Evolutionary conservation across 2,888 invertebrate genomes (phyloP).

Genomic region (Eupithecia subfuscata): DNA sequence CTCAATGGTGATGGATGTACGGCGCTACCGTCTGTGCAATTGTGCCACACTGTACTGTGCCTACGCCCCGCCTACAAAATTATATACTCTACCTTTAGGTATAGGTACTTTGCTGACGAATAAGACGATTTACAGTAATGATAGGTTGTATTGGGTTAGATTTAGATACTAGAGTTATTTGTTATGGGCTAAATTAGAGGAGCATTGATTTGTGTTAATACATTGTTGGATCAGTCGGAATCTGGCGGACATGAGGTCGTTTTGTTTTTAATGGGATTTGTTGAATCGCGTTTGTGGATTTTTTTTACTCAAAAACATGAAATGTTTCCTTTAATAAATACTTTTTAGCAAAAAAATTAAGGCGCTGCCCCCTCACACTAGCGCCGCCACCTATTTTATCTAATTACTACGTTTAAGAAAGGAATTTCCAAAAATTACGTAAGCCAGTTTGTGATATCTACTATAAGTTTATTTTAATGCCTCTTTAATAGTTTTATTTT

Average conservation of each 20-base stretch:
- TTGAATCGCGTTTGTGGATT: too few relatives aligned
- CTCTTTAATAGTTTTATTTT: too few relatives aligned
- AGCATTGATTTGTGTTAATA: background rate
- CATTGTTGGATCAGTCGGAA: background rate
- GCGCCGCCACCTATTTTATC: too few relatives aligned
- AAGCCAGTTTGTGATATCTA: too few relatives aligned
- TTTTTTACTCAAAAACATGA: too few relatives aligned
- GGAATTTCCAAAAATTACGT: too few relatives aligned
- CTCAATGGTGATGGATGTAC: constrained; percentile 64
- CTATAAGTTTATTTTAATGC: too few relatives aligned
- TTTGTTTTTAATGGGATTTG: background rate
- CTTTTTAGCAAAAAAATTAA: too few relatives aligned
- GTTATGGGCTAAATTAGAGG: background rate
- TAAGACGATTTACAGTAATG: constrained; percentile 26
- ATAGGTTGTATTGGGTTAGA: constrained; percentile 12
- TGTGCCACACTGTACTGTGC: constrained; percentile 37
- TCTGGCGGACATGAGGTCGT: background rate
- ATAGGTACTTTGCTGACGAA: constrained; percentile 27
- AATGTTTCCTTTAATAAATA: too few relatives aligned
- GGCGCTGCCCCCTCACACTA: too few relatives aligned
- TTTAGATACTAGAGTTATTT: background rate
- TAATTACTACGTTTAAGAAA: too few relatives aligned
- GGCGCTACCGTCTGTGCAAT: constrained; percentile 51
- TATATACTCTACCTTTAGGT: constrained; percentile 33
- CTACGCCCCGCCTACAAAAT: constrained; percentile 50